Base-by-base conservation (phyloP, 2,797 vertebrate genomes). In the Trachops cirrhosus region DNA sequence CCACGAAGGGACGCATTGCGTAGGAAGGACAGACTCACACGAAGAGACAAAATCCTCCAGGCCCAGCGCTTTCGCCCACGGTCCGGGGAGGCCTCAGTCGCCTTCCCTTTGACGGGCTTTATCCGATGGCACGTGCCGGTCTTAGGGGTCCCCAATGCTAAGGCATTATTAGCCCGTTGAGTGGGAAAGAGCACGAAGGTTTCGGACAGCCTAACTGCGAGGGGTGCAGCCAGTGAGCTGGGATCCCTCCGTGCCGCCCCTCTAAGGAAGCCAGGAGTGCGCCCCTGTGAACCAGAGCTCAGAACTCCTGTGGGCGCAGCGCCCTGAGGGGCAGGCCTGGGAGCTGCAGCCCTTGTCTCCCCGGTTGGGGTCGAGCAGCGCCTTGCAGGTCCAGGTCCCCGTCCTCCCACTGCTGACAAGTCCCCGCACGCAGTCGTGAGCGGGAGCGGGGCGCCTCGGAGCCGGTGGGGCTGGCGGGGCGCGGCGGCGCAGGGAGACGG, bases 161-260 rank as follows among this genome's bases (percentile, higher is more conserved):
- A 46, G 79, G 9, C 68, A 2, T 77, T 0, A 3, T 74, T 1
- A 50, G 67, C 64, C 59, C 11, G 10, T 32, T n/a, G 54, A 11
- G n/a, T 34, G 16, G 19, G 9, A n/a, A 79, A 41, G 83, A 10
- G 48, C 57, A 16, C 2, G 12, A 46, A 39, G 59, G 29, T 2
- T 74, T 57, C 39, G 0, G 39, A 32, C 16, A 0, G 26, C 78
- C 79, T 3, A 8, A 44, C 44, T 2, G 52, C 6, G 4, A 21
- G 50, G 22, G 14, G 9, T 0, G 48, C 24, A 1, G 26, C 44
- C 24, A 0, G 34, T 3, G 34, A 48, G 34, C n/a, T 10, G 0
- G 7, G 16, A 14, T 4, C 78, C 48, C 9, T 24, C 3, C 9
- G 29, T 15, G n/a, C 7, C 5, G 4, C 26, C 3, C 68, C 22